Evolutionary conservation across 1,140 invertebrate species (phyloP), one percentile per base, ranked within the genome.

Genomic region (Tetranychus cinnabarinus): DNA sequence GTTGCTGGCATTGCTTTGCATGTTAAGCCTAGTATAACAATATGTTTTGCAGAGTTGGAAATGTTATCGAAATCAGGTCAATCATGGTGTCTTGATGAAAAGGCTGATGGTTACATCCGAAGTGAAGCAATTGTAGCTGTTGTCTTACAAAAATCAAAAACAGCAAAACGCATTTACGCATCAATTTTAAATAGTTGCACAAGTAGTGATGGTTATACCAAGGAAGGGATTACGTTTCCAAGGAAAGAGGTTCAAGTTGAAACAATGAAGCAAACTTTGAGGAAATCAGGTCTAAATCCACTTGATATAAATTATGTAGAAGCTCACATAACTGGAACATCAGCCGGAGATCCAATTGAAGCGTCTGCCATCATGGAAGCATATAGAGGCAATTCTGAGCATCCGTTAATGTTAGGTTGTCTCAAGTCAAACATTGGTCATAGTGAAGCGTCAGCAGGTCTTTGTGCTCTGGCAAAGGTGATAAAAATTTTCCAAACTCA

Each of bases 391-490:
- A 78, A 78, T 6, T 74, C 67, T 35, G 59, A 79, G 13, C 73
- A 72, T 0, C 87, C 90, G 2, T 73, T 97, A 33, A 70, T 93
- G 3, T 82, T 96, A 64, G 90, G 90, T 6, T 88, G 89, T 0
- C 78, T 91, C 1, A 97, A 97, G 70, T 88, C 88, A 0, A 95
- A 93, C 72, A 77, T 93, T 68, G 91, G 91, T 0, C 91, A 97
- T 70, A 79, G 85, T 1, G 91, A 97, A 72, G 82, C 88, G 5
- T 84, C 84, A 2, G 89, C 87, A 46, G 88, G 88, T 62, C 72
- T 87, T 12, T 46, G 52, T 35, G 68, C 73, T 12, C 42, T 77
- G 23, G 69, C 71, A 42, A 77, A 77, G 62, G 68, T 73, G 4
- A 59, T 78, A 33, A 66, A 78, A 45, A 66, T 73, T 23, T 77